Evolutionary conservation across 2,797 vertebrate genomes (phyloP), one percentile per base, ranked within the genome.

Genomic region (Tympanoctomys barrerae): DNA sequence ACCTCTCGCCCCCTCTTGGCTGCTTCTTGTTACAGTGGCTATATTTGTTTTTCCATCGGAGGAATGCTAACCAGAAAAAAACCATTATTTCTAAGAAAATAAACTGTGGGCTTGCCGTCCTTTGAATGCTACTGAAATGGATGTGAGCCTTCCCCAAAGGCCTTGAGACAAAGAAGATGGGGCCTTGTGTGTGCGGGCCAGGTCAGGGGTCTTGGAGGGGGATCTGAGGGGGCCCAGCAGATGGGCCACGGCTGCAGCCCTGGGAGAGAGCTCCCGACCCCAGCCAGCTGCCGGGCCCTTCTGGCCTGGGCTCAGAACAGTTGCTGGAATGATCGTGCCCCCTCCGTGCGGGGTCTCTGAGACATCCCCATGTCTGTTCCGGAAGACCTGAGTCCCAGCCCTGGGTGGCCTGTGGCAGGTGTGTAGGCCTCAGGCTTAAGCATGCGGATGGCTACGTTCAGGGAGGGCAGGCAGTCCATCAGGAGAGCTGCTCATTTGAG

Each of bases 71-170:
- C 97, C 94, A 96, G 95, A 94, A 94, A 97, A 93, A 97, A 97
- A 95, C 92, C 97, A 97, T 98, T 97, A 98, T 97, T 97, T 97
- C 97, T 98, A 97, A 97, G 96, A 98, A 98, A 98, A 98, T 97
- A 98, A 98, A 98, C 96, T 80, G 19, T 36, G 66, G 84, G 86
- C 94, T 91, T 26, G 59, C 70, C 42, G 81, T 95, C 96, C 96
- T 97, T 97, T 97, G 97, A 94, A 90, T 80, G 96, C 94, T 97
- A 88, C 97, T 95, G 97, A 97, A 93, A 96, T 87, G 95, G 95
- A 91, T 85, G 94, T 19, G 1, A 22, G 95, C 93, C 96, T 94
- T 94, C 96, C 92, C 96, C 90, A 31, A 92, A 96, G 96, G 93
- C 95, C 96, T 94, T 91, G 88, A 92, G 91, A 96, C 89, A 93